Evolutionary conservation across 2,113 vertebrate species (phyloP), one percentile per base, ranked within the genome.

Genomic region (Lucifuga dentata): DNA sequence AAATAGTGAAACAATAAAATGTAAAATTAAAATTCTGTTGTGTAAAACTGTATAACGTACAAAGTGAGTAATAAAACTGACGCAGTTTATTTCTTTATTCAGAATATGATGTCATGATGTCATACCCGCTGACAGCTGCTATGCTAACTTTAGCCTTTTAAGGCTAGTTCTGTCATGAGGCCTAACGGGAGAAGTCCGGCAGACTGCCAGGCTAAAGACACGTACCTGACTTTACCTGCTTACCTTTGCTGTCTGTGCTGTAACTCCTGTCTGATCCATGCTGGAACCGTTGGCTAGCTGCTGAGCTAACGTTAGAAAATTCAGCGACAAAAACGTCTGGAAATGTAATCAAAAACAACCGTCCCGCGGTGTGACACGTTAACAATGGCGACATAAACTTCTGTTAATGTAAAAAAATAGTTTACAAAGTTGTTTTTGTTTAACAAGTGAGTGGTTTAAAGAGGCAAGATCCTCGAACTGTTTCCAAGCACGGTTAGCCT

Each of bases 191-290:
- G n/a, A n/a, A n/a, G n/a, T n/a, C n/a, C n/a, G n/a, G n/a, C n/a
- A n/a, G n/a, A n/a, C n/a, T n/a, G n/a, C n/a, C n/a, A n/a, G n/a
- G n/a, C n/a, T n/a, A n/a, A n/a, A n/a, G n/a, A n/a, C n/a, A n/a
- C n/a, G n/a, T n/a, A n/a, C n/a, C n/a, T n/a, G n/a, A n/a, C n/a
- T n/a, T n/a, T n/a, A n/a, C n/a, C n/a, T n/a, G n/a, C n/a, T 78
- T 21, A 93, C 93, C 89, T 91, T 91, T 1, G 75, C 61, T 24
- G 86, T 73, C 58, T 76, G 63, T 21, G 90, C 49, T 11, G 91
- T 58, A n/a, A 94, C 55, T 76, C 71, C 86, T 2, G 87, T 58
- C 41, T 87, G 93, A 65, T 94, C 93, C 94, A 95, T 94, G 26
- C 8, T 32, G 19, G 35, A 73, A 63, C 75, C 64, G 43, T 0